Evolutionary conservation across 2,888 invertebrate species (phyloP), one percentile per base, ranked within the genome.

Genomic region (Nemotelus nigrinus): DNA sequence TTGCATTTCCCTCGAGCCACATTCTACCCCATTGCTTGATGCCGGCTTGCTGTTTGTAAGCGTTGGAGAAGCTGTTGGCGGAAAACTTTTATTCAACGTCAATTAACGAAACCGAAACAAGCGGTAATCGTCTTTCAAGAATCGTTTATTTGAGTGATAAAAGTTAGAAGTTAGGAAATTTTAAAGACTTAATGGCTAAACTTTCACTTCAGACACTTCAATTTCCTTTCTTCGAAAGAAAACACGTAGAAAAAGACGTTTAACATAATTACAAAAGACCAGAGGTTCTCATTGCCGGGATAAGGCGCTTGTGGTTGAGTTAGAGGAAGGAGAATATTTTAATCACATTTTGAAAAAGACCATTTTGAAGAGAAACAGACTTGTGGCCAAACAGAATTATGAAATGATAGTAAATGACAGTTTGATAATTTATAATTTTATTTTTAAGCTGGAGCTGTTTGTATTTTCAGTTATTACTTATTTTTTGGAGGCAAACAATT

Each of bases 141-240:
- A 74, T 74, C 74, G 74, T 74, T 74, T 74, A 74, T 74, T 74
- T 74, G 74, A 74, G 74, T 74, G 74, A 74, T 74, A 74, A 74
- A 74, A 74, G 63, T 60, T 74, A 74, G 50, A 74, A 74, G 60
- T 74, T 74, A 50, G 43, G 48, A 74, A 74, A 60, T 60, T 74
- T 25, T 74, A 74, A 74, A 74, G 74, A 60, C 60, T 74, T 63
- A 74, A 74, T 74, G 74, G 74, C 74, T 50, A 74, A 74, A 74
- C 74, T 74, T 74, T 74, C 63, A 63, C 74, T 60, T 44, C 74
- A 74, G 63, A 60, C 60, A 74, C 50, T 60, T 74, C 50, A 70
- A 70, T 70, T 70, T 70, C 50, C 60, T 44, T 25, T 58, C 68
- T 50, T 55, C 44, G 55, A 6, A 44, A 55, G 70, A 63, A 60